Base-by-base conservation (phyloP, 2,888 invertebrate species). In the Mythimna loreyi region DNA sequence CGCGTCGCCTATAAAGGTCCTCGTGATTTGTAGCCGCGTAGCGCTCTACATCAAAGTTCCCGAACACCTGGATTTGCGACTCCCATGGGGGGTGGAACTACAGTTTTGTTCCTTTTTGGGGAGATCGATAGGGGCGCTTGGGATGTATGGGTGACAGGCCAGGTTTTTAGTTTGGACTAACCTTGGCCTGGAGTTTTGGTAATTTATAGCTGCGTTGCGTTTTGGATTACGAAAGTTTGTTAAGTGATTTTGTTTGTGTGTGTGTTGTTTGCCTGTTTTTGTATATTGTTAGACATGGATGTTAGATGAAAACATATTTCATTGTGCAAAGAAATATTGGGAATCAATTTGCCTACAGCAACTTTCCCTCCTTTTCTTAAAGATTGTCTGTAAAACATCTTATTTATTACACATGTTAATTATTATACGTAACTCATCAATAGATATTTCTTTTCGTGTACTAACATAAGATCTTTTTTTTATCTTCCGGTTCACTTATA, bases 11-110 rank as follows among this genome's bases (percentile, higher is more conserved):
- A 82, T 87, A 89, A 88, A 86, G 85, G 83, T 84, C 74, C 79
- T 57, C 75, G 86, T 89, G 89, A 89, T 89, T 89, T 89, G 89
- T 89, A 78, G 83, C 83, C 79, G 75, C 77, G 59, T 72, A 76
- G 77, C 70, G 80, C 73, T 81, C 81, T 87, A 83, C 76, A 86
- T 88, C 88, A 88, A 88, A 86, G 85, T 85, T 78, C 73, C 71
- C 70, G 74, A 79, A 80, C 83, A 88, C 87, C 87, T 88, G 88
- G 82, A 88, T 86, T 81, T 72, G 71, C 62, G 76, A 73, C 63
- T 72, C 83, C 70, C 75, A 36, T 23, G 84, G 75, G 83, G n/a
- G 68, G 49, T 25, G 28, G 61, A 74, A 78, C 77, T 79, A 67
- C 72, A 73, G 67, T 73, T 81, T 82, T 84, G 69, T 68, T 70